A percentile compares a stretch with the other conserved stretches of the same genome.
phyloP scores from a whole-genome alignment of 2,797 vertebrate genomes.

The Avahi laniger region DNA sequence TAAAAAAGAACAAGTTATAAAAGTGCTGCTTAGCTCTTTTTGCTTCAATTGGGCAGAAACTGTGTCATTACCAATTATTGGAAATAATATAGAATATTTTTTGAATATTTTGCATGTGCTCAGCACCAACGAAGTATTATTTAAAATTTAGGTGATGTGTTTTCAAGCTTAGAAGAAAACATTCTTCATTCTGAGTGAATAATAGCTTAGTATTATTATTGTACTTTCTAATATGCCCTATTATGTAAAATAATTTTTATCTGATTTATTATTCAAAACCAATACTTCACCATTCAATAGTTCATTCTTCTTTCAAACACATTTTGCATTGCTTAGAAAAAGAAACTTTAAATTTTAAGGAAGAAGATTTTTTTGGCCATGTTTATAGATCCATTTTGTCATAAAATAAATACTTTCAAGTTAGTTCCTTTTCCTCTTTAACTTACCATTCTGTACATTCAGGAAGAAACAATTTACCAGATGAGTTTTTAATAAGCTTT shows the following conservation, averaged over 20 bases:
- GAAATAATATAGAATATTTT: neutral
- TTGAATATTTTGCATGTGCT: neutral
- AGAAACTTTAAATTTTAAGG: neutral
- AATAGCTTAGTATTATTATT: neutral
- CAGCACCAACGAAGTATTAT: neutral
- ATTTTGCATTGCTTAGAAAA: neutral
- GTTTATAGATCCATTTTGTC: neutral
- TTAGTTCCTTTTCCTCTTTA: neutral
- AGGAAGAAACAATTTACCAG: neutral
- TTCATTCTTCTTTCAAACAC: neutral
- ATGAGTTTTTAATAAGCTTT: neutral
- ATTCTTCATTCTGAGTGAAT: neutral
- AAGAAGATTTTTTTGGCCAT: neutral
- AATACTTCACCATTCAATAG: neutral
- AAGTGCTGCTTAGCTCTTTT: neutral
- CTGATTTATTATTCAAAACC: neutral
- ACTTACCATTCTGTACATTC: neutral
- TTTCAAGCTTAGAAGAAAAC: slow-evolving; percentile 35
- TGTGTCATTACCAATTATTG: neutral
- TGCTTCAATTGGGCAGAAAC: neutral
- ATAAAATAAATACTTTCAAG: neutral
- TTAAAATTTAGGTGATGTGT: neutral
- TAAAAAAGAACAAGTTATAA: neutral
- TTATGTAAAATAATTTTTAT: neutral
- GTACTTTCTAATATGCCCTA: neutral